phyloP scores from a whole-genome alignment of 2,113 vertebrate species.

The Eurystomus gularis region DNA sequence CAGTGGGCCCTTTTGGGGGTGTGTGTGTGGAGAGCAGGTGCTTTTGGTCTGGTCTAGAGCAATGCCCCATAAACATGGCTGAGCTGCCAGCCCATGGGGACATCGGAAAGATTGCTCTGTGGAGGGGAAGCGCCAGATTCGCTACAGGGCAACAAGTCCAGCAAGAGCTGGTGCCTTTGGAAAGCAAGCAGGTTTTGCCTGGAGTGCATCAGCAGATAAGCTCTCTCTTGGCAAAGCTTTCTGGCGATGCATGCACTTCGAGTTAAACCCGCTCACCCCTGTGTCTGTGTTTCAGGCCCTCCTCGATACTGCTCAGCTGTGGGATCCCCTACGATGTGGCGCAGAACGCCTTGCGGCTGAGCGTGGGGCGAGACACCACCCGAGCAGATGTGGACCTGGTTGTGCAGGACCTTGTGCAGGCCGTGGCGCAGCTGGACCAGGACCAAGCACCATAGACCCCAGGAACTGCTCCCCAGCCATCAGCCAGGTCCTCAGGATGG shows the following conservation, averaged over 20 bases:
- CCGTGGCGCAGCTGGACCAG: slow-evolving; percentile 77
- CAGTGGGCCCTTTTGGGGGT: background rate
- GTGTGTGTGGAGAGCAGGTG: background rate
- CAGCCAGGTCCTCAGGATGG: background rate
- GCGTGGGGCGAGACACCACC: slow-evolving; percentile 85
- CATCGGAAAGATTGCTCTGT: fast-evolving
- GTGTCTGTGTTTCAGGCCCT: slow-evolving; percentile 77
- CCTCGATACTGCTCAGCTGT: slow-evolving; percentile 86
- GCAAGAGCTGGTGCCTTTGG: background rate
- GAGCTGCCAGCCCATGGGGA: background rate
- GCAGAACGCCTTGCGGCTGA: slow-evolving; percentile 86
- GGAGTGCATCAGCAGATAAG: background rate
- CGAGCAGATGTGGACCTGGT: slow-evolving; percentile 83
- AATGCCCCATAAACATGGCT: background rate
- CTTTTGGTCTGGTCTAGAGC: background rate
- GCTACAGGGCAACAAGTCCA: background rate
- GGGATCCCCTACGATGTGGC: slow-evolving; percentile 83
- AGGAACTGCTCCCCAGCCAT: fast-evolving
- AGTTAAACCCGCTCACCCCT: background rate
- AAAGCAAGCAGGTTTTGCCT: background rate
- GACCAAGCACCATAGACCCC: background rate
- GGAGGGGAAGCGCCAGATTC: background rate
- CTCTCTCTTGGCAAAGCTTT: background rate
- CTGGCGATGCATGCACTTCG: background rate
- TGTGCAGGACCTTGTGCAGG: slow-evolving; percentile 85